These are phyloP conservation scores for Fragum fragum DNA, from an alignment of 2,888 invertebrate species.

Conservation along the genomic window DNA sequence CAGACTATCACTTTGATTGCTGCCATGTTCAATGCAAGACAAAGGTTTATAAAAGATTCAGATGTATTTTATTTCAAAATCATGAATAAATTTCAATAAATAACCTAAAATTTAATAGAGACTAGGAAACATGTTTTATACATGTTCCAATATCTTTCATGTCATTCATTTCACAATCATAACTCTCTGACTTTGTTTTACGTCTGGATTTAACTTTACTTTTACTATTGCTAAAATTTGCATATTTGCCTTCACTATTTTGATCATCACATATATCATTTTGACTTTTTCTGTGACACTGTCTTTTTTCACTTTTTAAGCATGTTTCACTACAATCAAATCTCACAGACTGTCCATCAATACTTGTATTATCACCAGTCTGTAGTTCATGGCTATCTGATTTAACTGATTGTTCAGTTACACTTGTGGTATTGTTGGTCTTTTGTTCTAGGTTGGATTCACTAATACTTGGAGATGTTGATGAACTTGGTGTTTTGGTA, in stretches of 20 bases:
- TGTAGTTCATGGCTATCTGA: not conserved
- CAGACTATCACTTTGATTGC: no score
- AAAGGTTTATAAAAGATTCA: no score
- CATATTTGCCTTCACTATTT: not conserved
- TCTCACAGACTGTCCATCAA: no score
- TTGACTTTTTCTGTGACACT: not conserved
- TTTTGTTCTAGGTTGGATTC: constrained; percentile 4
- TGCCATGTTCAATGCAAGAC: no score
- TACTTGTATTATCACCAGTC: no score
- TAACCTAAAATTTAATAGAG: not conserved
- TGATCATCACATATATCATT: not conserved
- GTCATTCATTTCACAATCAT: not conserved
- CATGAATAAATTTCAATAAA: not conserved
- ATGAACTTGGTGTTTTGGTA: not conserved
- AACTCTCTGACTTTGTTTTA: constrained; percentile 16
- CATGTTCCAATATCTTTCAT: constrained; percentile 48
- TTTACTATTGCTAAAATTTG: not conserved
- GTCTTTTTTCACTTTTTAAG: no score
- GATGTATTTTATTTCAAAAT: not conserved
- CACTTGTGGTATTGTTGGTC: not conserved
- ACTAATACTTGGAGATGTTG: not conserved
- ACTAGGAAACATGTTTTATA: constrained; percentile 62
- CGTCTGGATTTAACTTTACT: constrained; percentile 3
- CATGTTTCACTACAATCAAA: no score
- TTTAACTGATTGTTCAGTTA: not conserved